A percentile compares a stretch with the other conserved stretches of the same genome.
Conservation (phyloP, 2,797 vertebrate genomes). For the Pangasius larnaudii region DNA sequence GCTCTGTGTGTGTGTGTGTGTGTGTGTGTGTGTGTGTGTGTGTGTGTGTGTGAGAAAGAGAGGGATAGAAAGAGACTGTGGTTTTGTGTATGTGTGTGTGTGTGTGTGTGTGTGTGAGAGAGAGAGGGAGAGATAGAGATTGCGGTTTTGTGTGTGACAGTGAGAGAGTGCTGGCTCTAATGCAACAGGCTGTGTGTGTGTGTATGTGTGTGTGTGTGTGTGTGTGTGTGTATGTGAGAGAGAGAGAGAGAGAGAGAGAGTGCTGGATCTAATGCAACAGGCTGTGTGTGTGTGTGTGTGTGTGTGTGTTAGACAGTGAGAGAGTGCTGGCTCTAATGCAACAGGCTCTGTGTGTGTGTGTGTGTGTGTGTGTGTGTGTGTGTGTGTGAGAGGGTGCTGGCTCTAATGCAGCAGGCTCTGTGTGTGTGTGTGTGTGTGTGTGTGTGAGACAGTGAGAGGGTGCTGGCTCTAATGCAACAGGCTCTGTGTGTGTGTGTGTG, state of each 20-base stretch:
- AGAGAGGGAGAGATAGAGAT: neutral
- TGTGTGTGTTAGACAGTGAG: too few species aligned
- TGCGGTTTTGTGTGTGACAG: too few species aligned
- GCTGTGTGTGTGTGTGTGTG: too few species aligned
- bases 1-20: constrained; percentile 74
- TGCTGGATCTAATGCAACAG: too few species aligned
- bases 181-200: constrained; percentile 50
- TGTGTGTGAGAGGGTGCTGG: constrained; percentile 66
- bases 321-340: too few species aligned
- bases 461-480: constrained; percentile 68
- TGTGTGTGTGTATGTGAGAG: constrained; percentile 50
- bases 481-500: constrained; percentile 45
- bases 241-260: too few species aligned
- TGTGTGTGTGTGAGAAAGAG: constrained; percentile 47
- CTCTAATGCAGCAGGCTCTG: constrained; percentile 60
- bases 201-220: neutral
- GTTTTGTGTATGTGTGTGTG: constrained; percentile 33
- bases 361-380: constrained; percentile 66
- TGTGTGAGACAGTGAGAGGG: constrained; percentile 66
- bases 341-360: constrained; percentile 49
- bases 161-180: too few species aligned
- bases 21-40: constrained; percentile 37
- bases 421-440: constrained; percentile 51
- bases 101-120: constrained; percentile 45
- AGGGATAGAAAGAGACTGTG: constrained; percentile 64